A percentile compares a stretch with the other conserved stretches of the same genome.
These are phyloP conservation scores for Meloidogyne chitwoodi DNA, from an alignment of 1,140 invertebrate genomes.

Conservation along the genomic window DNA sequence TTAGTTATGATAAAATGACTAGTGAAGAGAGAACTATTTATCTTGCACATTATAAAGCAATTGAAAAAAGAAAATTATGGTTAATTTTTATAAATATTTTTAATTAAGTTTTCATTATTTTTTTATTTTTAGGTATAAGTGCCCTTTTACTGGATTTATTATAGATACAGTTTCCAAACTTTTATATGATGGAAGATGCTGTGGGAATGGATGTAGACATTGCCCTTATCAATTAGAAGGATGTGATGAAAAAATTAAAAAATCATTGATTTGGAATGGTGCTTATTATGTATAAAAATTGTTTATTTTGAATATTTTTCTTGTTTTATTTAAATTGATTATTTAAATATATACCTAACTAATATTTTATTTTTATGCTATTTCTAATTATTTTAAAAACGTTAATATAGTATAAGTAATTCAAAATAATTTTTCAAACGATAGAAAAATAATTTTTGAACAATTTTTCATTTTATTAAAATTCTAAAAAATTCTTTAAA, in stretches of 20 bases:
- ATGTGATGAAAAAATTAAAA: constrained; percentile 39
- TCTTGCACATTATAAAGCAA: constrained; percentile 38
- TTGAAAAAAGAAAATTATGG: constrained; percentile 25
- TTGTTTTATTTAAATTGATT: background rate
- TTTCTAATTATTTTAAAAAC: no score
- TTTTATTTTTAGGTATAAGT: constrained; percentile 16
- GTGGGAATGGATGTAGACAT: constrained; percentile 56
- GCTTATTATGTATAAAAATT: constrained; percentile 45
- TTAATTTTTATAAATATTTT: background rate
- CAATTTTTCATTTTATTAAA: no score
- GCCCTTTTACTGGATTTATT: constrained; percentile 18
- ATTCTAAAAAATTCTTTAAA: no score
- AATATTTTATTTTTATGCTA: no score
- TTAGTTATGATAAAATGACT: constrained; percentile 40
- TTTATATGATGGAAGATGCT: constrained; percentile 50
- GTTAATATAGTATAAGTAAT: no score
- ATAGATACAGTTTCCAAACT: constrained; percentile 49
- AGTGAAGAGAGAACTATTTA: constrained; percentile 46
- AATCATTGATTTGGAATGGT: constrained; percentile 27
- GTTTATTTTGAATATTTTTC: background rate
- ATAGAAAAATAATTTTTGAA: no score
- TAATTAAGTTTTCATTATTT: no score
- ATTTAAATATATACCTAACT: no score
- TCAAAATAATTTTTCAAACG: no score
- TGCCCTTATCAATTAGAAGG: constrained; percentile 54